phyloP scores from a whole-genome alignment of 1,140 invertebrate species.

The Berghia stephanieae region DNA sequence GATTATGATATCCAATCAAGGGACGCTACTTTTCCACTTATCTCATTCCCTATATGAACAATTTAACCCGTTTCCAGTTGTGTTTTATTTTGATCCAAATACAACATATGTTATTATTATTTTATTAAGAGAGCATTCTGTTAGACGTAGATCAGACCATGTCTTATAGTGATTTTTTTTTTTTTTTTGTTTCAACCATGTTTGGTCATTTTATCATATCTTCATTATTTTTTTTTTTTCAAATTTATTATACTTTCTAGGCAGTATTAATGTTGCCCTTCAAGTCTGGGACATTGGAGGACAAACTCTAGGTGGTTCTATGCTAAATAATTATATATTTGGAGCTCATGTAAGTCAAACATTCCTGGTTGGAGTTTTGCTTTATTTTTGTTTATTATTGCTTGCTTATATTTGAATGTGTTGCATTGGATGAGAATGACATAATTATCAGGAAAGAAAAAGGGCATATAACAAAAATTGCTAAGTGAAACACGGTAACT shows the following conservation, averaged over 20 bases:
- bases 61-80: too few species aligned
- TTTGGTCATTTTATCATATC: background rate
- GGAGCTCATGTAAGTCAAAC: slow-evolving; percentile 76
- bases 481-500: too few species aligned
- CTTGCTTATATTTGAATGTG: background rate
- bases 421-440: too few species aligned
- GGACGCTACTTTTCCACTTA: too few species aligned
- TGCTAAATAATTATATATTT: slow-evolving; percentile 87
- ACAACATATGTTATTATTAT: too few species aligned
- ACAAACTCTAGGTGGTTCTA: slow-evolving; percentile 76
- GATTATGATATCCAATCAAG: too few species aligned
- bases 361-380: background rate
- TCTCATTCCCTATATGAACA: too few species aligned
- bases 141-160: background rate
- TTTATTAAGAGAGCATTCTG: too few species aligned
- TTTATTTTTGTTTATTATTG: background rate
- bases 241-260: slow-evolving; percentile 43
- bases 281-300: slow-evolving; percentile 88
- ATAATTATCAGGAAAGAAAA: too few species aligned
- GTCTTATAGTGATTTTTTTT: background rate
- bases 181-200: background rate
- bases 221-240: background rate
- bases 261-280: slow-evolving; percentile 72
- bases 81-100: too few species aligned
- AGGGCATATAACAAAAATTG: too few species aligned